Evolutionary conservation across 2,888 invertebrate species (phyloP), one percentile per base, ranked within the genome.

Genomic region (Auanema freiburgensis): DNA sequence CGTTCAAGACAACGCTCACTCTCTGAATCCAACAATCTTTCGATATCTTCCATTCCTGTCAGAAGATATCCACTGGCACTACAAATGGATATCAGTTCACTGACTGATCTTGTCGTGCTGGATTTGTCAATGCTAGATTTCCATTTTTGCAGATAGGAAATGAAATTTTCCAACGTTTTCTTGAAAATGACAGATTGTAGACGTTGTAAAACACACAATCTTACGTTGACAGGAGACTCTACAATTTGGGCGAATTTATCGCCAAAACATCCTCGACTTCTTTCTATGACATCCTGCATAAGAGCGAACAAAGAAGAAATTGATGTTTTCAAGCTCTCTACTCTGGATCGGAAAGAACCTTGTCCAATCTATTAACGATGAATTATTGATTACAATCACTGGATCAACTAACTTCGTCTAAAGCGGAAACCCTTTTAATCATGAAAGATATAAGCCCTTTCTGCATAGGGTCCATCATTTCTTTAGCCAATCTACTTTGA

Each of bases 91-190:
- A 65, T 61, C 18, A 67, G 24, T 41, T 67, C 67, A 24, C 65
- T 64, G 5, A 67, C 49, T 1, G 54, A 18, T 59, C 59, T 46
- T 2, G 40, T 14, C 0, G 18, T 21, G 33, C 59, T 51, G 2
- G 33, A 3, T 10, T 40, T 42, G 12, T 18, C 53, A 1, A 56
- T 16, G 18, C 42, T 8, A 24, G 61, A 68, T 12, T 68, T 58
- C 68, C 68, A 68, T 12, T 46, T 12, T n/a, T 58, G 49, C 16
- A 68, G 25, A 23, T 68, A 65, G 1, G 62, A 58, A 14, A 58
- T 21, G n/a, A 68, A 57, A 33, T 68, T 68, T 16, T 65, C 68
- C 42, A 68, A 41, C 14, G 25, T 51, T 33, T 62, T 46, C 68
- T 68, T 43, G 10, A 46, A 46, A 3, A 21, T 46, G 16, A 46